phyloP scores from a whole-genome alignment of 2,888 invertebrate species.

The Rhingia campestris region DNA sequence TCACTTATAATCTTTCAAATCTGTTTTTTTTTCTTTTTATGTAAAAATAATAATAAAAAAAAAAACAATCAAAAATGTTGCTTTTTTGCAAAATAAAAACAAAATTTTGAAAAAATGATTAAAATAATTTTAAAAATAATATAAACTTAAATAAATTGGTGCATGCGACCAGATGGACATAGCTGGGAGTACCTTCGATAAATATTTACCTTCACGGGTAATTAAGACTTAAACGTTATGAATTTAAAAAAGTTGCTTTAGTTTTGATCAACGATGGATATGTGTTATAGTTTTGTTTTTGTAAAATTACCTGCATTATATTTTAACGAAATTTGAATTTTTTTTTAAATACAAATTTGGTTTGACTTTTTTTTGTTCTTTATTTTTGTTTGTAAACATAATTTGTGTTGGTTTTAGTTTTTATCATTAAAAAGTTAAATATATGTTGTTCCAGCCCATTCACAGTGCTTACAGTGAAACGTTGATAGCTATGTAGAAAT shows the following conservation, averaged over 20 bases:
- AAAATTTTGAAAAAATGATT: constrained; percentile 12
- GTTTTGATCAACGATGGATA: constrained; percentile 33
- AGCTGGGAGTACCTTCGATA: constrained; percentile 78
- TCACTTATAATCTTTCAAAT: constrained; percentile 11
- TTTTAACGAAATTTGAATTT: constrained; percentile 66
- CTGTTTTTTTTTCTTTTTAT: constrained; percentile 22
- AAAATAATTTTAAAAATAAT: constrained; percentile 1
- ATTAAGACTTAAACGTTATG: constrained; percentile 65
- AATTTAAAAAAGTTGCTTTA: constrained; percentile 55
- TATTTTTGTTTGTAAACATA: constrained; percentile 25
- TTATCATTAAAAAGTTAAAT: constrained; percentile 6
- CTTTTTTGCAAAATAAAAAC: neutral
- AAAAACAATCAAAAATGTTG: constrained; percentile 6
- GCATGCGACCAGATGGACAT: constrained; percentile 81
- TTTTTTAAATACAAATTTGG: constrained; percentile 36
- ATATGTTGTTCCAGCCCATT: constrained; percentile 49
- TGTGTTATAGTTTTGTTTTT: constrained; percentile 29
- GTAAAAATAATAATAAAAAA: constrained; percentile 4
- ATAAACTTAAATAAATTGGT: constrained; percentile 34
- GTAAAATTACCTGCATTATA: constrained; percentile 28
- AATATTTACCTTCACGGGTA: constrained; percentile 76
- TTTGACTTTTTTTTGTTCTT: constrained; percentile 34
- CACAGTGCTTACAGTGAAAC: constrained; percentile 59
- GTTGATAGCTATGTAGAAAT: neutral
- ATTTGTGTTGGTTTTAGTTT: constrained; percentile 47